These are phyloP conservation scores for Temnothorax unifasciatus DNA, from an alignment of 2,888 invertebrate genomes.

Conservation along the genomic window DNA sequence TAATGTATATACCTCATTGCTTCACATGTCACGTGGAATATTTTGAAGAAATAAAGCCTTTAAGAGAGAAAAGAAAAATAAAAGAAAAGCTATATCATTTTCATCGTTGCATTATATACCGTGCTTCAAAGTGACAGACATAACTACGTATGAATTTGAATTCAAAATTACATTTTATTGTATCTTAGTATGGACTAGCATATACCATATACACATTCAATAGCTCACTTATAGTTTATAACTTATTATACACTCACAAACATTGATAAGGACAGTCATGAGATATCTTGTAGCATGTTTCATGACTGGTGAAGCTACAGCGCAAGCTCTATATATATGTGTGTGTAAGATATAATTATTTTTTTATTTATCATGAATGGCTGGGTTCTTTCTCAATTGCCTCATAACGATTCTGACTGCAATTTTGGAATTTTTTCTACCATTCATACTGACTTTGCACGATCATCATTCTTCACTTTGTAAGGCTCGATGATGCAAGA, in stretches of 20 bases:
- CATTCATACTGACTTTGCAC: constrained; percentile 71
- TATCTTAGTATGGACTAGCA: constrained; percentile 86
- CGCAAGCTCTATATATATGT: constrained; percentile 83
- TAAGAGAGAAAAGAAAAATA: constrained; percentile 16
- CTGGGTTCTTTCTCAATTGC: constrained; percentile 67
- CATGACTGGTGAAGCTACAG: constrained; percentile 85
- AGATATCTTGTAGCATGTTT: constrained; percentile 83
- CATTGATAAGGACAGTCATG: constrained; percentile 86
- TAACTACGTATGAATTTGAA: constrained; percentile 75
- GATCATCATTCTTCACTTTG: constrained; percentile 62
- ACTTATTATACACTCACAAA: constrained; percentile 86
- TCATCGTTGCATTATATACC: neutral
- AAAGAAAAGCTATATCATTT: constrained; percentile 9
- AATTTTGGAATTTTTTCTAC: constrained; percentile 59
- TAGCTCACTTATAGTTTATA: constrained; percentile 85
- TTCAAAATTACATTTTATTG: constrained; percentile 86
- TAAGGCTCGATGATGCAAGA: constrained; percentile 33
- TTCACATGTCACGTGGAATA: constrained; percentile 43
- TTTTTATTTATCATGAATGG: constrained; percentile 74
- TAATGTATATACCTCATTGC: constrained; percentile 42
- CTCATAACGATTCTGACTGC: constrained; percentile 65
- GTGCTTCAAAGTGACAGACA: neutral
- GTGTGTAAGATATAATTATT: constrained; percentile 83
- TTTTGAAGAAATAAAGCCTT: constrained; percentile 49
- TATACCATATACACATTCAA: constrained; percentile 86